phyloP scores from a whole-genome alignment of 2,888 invertebrate genomes.

The Eledona agricola region DNA sequence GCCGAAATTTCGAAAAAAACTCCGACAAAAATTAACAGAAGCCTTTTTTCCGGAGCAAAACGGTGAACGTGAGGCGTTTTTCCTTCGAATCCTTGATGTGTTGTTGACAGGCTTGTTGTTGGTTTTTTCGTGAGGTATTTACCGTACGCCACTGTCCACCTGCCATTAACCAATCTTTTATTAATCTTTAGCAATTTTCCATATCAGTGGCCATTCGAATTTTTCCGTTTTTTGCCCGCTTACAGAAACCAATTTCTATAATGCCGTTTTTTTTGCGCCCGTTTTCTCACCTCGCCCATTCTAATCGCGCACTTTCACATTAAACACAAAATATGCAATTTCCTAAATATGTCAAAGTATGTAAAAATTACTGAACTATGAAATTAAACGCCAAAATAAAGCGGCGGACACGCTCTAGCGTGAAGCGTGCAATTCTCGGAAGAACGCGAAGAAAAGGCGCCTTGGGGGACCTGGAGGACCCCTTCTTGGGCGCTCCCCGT shows the following conservation, averaged over 20 bases:
- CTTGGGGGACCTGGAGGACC: background rate
- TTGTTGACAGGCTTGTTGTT: background rate
- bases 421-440: slow-evolving; percentile 35
- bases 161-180: slow-evolving; percentile 16
- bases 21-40: too few relatives aligned
- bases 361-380: slow-evolving; percentile 37
- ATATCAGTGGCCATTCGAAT: slow-evolving; percentile 12
- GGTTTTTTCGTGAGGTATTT: background rate
- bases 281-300: slow-evolving; percentile 20
- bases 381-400: slow-evolving; percentile 34
- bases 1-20: too few relatives aligned
- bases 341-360: slow-evolving; percentile 38
- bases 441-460: slow-evolving; percentile 24
- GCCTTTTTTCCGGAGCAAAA: too few relatives aligned
- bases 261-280: too few relatives aligned
- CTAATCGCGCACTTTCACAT: slow-evolving; percentile 32
- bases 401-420: slow-evolving; percentile 25
- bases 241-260: slow-evolving; percentile 25
- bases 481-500: background rate
- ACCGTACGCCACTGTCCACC: slow-evolving; percentile 6
- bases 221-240: slow-evolving; percentile 18
- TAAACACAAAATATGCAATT: slow-evolving; percentile 35
- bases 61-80: too few relatives aligned
- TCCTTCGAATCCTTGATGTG: too few relatives aligned
- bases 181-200: slow-evolving; percentile 31